Evolutionary conservation across 1,140 invertebrate genomes (phyloP).

Genomic region (Cydia strobilella): DNA sequence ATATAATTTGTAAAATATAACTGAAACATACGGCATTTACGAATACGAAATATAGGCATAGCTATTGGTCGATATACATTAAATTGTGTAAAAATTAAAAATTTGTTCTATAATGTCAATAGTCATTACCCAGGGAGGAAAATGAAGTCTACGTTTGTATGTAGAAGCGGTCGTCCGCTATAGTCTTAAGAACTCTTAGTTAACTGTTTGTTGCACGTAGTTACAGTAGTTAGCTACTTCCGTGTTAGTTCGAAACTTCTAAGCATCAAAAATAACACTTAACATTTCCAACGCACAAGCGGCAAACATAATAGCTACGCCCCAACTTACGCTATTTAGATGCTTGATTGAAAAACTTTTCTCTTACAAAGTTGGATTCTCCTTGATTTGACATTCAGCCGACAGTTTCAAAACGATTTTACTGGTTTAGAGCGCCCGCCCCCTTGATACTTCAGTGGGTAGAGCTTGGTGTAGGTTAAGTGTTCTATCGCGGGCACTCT

Average conservation of each 20-base stretch:
- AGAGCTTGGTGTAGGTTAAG: constrained; percentile 15
- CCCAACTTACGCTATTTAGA: constrained; percentile 17
- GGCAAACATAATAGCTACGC: constrained; percentile 6
- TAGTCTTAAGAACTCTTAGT: too few relatives aligned
- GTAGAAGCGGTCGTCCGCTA: too few relatives aligned
- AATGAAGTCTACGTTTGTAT: too few relatives aligned
- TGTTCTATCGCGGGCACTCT: not conserved
- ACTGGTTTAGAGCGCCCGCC: constrained; percentile 1
- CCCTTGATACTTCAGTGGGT: not conserved
- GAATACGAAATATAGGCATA: too few relatives aligned
- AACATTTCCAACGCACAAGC: not conserved
- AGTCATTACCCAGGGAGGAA: too few relatives aligned
- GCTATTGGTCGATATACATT: too few relatives aligned
- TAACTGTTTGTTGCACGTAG: too few relatives aligned
- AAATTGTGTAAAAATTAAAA: too few relatives aligned
- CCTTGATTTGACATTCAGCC: constrained; percentile 28
- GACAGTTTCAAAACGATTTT: constrained; percentile 10
- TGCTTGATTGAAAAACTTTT: constrained; percentile 29
- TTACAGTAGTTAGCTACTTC: not conserved
- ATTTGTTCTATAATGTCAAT: too few relatives aligned
- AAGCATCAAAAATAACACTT: not conserved
- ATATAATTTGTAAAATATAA: too few relatives aligned
- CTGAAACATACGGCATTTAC: too few relatives aligned
- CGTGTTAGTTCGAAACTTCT: not conserved
- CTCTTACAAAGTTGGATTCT: constrained; percentile 7